These are phyloP conservation scores for Cristatella mucedo DNA, from an alignment of 2,888 invertebrate genomes.

Conservation along the genomic window DNA sequence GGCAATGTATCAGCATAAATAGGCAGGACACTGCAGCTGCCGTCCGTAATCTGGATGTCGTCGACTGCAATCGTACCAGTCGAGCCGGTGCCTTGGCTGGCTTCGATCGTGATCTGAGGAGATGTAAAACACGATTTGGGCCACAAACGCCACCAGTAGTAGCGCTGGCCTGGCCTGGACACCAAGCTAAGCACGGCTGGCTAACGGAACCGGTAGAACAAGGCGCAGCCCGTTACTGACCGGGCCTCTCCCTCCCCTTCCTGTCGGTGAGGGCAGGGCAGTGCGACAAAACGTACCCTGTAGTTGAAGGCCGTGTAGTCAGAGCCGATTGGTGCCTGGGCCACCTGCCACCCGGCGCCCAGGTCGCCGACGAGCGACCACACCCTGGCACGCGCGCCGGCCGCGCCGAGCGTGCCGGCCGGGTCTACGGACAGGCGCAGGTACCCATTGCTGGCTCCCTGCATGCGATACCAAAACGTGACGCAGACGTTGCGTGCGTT, in stretches of 20 bases:
- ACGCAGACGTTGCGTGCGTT: slow-evolving; percentile 17
- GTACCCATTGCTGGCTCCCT: slow-evolving; percentile 14
- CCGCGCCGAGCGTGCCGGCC: too few species aligned
- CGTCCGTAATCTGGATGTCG: slow-evolving; percentile 23
- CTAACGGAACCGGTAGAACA: too few species aligned
- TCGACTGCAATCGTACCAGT: slow-evolving; percentile 33
- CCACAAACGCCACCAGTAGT: too few species aligned
- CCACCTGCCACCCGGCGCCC: slow-evolving; percentile 9
- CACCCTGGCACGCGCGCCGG: too few species aligned
- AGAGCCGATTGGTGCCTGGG: slow-evolving; percentile 1
- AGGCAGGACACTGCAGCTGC: slow-evolving; percentile 21
- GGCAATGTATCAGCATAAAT: too few species aligned
- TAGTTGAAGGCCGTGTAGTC: slow-evolving; percentile 1
- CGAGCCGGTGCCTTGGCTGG: slow-evolving; percentile 17
- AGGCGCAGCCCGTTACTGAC: too few species aligned
- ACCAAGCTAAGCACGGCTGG: too few species aligned
- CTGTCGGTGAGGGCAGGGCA: too few species aligned
- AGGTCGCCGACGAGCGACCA: slow-evolving; percentile 10
- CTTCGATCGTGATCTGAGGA: slow-evolving; percentile 20
- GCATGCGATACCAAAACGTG: slow-evolving; percentile 24
- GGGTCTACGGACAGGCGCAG: neutral
- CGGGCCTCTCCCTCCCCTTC: too few species aligned
- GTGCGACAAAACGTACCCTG: too few species aligned
- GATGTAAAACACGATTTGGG: too few species aligned
- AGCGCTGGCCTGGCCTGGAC: too few species aligned